Evolutionary conservation across 2,113 vertebrate genomes (phyloP).

Genomic region (Pseudorectes ferrugineus): DNA sequence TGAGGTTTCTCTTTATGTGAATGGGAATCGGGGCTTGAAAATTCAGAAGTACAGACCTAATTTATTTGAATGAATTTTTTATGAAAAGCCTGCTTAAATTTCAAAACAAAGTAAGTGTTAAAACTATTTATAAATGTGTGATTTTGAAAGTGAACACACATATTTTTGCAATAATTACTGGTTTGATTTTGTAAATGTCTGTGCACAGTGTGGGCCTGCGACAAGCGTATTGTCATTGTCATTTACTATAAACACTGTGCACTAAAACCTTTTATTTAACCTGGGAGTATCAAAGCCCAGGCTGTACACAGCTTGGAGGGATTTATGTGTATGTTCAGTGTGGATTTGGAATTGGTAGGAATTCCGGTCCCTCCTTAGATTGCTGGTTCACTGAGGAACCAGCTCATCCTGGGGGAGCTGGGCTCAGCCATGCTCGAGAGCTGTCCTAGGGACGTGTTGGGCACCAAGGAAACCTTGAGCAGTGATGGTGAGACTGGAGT

Average conservation of each 20-base stretch:
- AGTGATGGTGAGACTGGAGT: background rate
- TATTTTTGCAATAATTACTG: background rate
- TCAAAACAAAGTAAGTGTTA: background rate
- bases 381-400: background rate
- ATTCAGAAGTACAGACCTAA: background rate
- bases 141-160: background rate
- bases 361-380: background rate
- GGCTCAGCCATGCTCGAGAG: background rate
- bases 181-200: background rate
- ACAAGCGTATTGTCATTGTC: rapidly evolving
- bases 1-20: background rate
- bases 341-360: background rate
- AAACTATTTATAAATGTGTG: background rate
- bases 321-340: background rate
- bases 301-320: background rate
- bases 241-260: background rate
- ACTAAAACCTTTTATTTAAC: background rate
- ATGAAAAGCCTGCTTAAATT: background rate
- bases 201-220: background rate
- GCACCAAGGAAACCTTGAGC: background rate
- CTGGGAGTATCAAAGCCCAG: background rate
- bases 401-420: background rate
- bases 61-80: background rate
- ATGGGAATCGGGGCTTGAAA: background rate
- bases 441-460: rapidly evolving